Base-by-base conservation (phyloP, 2,113 vertebrate species). In the Procavia capensis region DNA sequence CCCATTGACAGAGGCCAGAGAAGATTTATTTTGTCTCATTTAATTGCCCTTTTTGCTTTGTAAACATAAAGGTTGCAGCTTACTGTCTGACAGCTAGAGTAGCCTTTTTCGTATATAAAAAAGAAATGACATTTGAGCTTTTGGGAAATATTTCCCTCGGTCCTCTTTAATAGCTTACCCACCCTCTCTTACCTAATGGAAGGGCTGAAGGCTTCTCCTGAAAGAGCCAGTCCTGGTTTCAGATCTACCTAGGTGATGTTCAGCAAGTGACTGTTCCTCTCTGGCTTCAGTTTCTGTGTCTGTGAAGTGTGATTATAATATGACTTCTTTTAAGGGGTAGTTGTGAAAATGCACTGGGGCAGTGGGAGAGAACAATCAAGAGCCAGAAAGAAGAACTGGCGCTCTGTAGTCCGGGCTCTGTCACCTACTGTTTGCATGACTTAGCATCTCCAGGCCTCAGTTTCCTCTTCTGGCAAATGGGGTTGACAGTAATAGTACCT, bases 31-130 rank as follows among this genome's bases (percentile, higher is more conserved):
- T 98, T 98, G 97, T 97, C 97, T 97, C 97, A 95, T 93, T 98
- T 98, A 99, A 98, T 99, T 98, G 98, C 98, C 98, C 97, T 98
- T 98, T 98, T 98, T 98, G 97, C 98, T 98, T 98, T 98, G 98
- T 98, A 99, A 98, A 99, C 98, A 98, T 95, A 98, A 99, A 98
- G 98, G 98, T 98, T 98, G 98, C 97, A 95, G 98, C 97, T 98
- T 98, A 97, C 91, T 94, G 88, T 95, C 97, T 98, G 98, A 98
- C 98, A 98, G 98, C 97, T 93, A 92, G 94, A 95, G 96, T 90
- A 98, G 97, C 97, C 95, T 97, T 98, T 98, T 98, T 95, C 96
- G 98, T 97, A 97, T 98, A 95, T 95, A 97, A 81, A 74, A 96
- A 83, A 97, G 98, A 95, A 97, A 97, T 92, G 97, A 96, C 98